phyloP scores from a whole-genome alignment of 2,797 vertebrate species.

The Myripristis jacobus region DNA sequence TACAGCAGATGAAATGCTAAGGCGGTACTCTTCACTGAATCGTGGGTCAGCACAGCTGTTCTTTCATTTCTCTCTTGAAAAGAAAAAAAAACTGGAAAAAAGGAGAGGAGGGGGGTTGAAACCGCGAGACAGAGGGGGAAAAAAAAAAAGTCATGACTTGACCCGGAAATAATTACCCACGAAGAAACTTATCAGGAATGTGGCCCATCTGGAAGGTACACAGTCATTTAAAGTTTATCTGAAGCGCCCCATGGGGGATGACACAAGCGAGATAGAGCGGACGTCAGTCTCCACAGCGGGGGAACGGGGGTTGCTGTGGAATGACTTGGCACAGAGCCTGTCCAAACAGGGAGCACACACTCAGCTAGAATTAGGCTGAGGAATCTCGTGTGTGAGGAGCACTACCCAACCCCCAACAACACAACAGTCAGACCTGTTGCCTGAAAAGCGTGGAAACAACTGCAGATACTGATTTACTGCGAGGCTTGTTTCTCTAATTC shows the following conservation, averaged over 20 bases:
- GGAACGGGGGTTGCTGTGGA: slow-evolving; percentile 58
- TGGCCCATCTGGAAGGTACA: slow-evolving; percentile 69
- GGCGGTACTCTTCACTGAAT: slow-evolving; percentile 39
- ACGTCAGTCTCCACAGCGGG: slow-evolving; percentile 34
- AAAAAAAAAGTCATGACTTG: slow-evolving; percentile 58
- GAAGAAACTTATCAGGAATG: slow-evolving; percentile 81
- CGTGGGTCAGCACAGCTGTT: slow-evolving; percentile 75
- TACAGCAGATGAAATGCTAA: slow-evolving; percentile 35
- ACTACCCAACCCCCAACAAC: slow-evolving; percentile 45
- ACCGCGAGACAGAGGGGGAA: slow-evolving; percentile 5
- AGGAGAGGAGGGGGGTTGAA: slow-evolving; percentile 16
- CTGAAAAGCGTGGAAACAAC: slow-evolving; percentile 25
- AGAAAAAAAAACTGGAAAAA: slow-evolving; percentile 13
- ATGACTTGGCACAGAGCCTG: slow-evolving; percentile 72
- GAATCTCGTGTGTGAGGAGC: slow-evolving; percentile 64
- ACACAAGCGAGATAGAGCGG: slow-evolving; percentile 34
- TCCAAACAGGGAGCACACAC: slow-evolving; percentile 62
- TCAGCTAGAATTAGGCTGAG: slow-evolving; percentile 68
- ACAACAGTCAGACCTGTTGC: slow-evolving; percentile 10
- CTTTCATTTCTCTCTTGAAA: slow-evolving; percentile 62
- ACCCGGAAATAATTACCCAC: slow-evolving; percentile 86
- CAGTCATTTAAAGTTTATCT: slow-evolving; percentile 81
- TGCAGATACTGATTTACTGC: not conserved
- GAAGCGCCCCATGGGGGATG: slow-evolving; percentile 59
- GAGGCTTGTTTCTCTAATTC: not conserved